A percentile compares a stretch with the other conserved stretches of the same genome.
phyloP scores from a whole-genome alignment of 2,797 vertebrate species.

The Gallirallus australis region DNA sequence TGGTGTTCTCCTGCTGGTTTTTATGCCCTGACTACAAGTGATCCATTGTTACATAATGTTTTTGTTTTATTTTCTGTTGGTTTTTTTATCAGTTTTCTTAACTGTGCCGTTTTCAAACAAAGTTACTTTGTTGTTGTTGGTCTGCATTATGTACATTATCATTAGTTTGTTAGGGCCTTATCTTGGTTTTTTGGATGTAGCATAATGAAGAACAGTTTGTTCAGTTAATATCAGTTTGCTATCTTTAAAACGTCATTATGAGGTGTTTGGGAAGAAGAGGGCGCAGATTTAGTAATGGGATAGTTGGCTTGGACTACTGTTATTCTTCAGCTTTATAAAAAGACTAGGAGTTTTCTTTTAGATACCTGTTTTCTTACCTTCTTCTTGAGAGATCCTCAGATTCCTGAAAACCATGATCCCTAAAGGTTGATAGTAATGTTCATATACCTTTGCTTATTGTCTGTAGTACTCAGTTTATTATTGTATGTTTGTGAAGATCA shows the following conservation, averaged over 20 bases:
- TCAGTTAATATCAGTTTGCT: background rate
- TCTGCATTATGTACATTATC: background rate
- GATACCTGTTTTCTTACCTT: fast-evolving
- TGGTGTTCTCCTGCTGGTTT: background rate
- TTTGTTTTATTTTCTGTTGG: too few species aligned
- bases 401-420: background rate
- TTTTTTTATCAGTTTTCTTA: background rate
- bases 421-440: background rate
- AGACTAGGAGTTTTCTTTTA: background rate
- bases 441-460: background rate
- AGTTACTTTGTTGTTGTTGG: background rate
- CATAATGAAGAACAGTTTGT: background rate
- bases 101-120: background rate
- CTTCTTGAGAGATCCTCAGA: background rate
- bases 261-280: background rate
- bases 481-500: background rate
- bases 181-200: background rate
- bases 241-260: background rate
- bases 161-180: background rate
- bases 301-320: background rate
- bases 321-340: background rate
- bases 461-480: background rate
- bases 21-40: background rate
- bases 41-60: background rate
- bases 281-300: background rate